Percentiles rank a stretch among this genome's conserved stretches.
Evolutionary conservation across 2,888 invertebrate genomes (phyloP).

Genomic region (Caenorhabditis sp.): DNA sequence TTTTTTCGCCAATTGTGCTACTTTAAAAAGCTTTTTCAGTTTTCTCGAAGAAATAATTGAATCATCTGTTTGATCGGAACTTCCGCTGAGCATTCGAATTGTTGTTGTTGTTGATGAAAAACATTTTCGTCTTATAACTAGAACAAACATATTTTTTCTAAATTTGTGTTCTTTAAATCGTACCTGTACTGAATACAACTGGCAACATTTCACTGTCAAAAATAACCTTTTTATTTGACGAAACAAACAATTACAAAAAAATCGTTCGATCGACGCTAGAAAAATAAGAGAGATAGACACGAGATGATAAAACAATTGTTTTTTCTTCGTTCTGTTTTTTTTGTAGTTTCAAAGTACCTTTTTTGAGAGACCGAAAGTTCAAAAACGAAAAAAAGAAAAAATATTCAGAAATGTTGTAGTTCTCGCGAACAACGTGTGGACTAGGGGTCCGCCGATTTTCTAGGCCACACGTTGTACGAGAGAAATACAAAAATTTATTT

Average conservation of each 20-base stretch:
- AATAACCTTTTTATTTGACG: not conserved
- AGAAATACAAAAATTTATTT: not conserved
- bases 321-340: not conserved
- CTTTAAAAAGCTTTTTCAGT: slow-evolving; percentile 34
- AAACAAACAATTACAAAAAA: not conserved
- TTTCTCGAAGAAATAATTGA: slow-evolving; percentile 18
- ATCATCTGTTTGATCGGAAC: not conserved
- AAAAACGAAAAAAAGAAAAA: not conserved
- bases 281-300: not conserved
- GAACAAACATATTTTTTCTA: not conserved
- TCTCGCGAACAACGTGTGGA: not conserved
- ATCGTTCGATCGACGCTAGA: slow-evolving; percentile 1
- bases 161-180: not conserved
- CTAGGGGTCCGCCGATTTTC: not conserved
- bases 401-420: not conserved
- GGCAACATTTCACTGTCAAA: not conserved
- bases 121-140: not conserved
- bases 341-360: not conserved
- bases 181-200: not conserved
- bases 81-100: not conserved
- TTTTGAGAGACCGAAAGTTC: not conserved
- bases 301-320: not conserved
- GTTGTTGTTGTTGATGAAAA: not conserved
- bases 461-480: not conserved
- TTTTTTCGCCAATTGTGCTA: slow-evolving; percentile 41